Percentiles rank a stretch among this genome's conserved stretches.
These are phyloP conservation scores for Drosophila orosa DNA, from an alignment of 1,140 invertebrate species.

Conservation along the genomic window DNA sequence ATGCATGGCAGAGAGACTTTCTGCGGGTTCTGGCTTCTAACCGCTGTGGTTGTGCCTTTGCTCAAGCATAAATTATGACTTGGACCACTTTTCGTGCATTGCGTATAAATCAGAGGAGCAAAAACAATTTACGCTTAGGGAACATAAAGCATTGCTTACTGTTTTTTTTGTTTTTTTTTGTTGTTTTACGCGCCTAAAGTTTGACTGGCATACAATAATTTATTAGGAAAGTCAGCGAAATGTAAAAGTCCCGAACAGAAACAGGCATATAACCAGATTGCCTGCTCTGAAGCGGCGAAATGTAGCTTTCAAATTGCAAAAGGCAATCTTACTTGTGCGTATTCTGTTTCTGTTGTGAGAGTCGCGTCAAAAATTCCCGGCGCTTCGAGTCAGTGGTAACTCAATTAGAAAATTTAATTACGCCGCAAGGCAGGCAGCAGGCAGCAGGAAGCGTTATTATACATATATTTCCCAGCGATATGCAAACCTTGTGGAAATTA, in stretches of 20 bases:
- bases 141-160: constrained; percentile 63
- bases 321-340: constrained; percentile 39
- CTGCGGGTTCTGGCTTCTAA: constrained; percentile 17
- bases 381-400: constrained; percentile 31
- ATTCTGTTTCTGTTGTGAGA: constrained; percentile 10
- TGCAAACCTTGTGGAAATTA: constrained; percentile 26
- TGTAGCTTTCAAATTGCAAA: constrained; percentile 47
- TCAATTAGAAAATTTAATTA: constrained; percentile 80
- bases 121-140: constrained; percentile 65
- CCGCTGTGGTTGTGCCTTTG: constrained; percentile 6
- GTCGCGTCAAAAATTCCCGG: constrained; percentile 19
- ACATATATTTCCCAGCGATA: constrained; percentile 17
- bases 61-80: constrained; percentile 67
- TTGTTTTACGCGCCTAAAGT: constrained; percentile 62
- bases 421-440: constrained; percentile 14
- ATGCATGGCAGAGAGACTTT: constrained; percentile 27
- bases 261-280: constrained; percentile 52
- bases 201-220: constrained; percentile 67
- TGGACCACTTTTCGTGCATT: constrained; percentile 46
- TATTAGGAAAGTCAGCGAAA: constrained; percentile 58
- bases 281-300: constrained; percentile 14
- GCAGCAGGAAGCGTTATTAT: constrained; percentile 12
- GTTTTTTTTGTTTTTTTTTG: constrained; percentile 5
- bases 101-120: constrained; percentile 62
- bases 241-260: constrained; percentile 25